Base-by-base conservation (phyloP, 2,113 vertebrate genomes). In the Ceuthmochares aereus region DNA sequence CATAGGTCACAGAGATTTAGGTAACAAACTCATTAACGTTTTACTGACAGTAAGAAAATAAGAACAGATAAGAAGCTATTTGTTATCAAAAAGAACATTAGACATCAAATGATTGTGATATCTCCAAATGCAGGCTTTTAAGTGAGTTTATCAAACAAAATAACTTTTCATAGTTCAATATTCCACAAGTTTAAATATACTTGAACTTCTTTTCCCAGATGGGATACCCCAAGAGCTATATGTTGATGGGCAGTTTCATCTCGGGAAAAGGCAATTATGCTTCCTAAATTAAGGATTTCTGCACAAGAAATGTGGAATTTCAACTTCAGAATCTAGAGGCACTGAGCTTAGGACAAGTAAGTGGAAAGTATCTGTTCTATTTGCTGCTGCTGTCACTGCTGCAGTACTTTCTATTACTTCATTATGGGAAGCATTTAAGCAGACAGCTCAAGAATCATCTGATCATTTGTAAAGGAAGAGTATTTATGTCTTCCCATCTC, bases 401-500 rank as follows among this genome's bases (percentile, higher is more conserved):
- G 64, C 63, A 54, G 72, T 94, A 6, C n/a, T 86, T 94, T 85
- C 74, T 93, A 23, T 92, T 90, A 95, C 70, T 83, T 73, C 84
- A 78, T 95, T 96, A 88, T 93, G 81, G 84, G 62, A 95, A 92
- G 69, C 67, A 91, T 95, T 97, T 94, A 98, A 40, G 19, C 68
- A 93, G 88, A 87, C 68, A 87, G 79, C 81, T 96, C 68, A 94
- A 93, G 85, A 90, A 87, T 92, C 89, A 93, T 79, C 81, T 95
- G 90, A 73, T 87, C 92, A 70, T 97, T 97, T 96, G 25, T 23
- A 92, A 80, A 69, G 73, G 63, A 55, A 74, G 84, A 87, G 69
- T 89, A 96, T 96, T 97, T 97, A 95, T 96, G 95, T 94, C 69
- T 89, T 92, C 47, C 54, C 32, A 63, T 90, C 76, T 94, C 84